Conservation (phyloP, 2,797 vertebrate species). For the Lacerta viridis region DNA sequence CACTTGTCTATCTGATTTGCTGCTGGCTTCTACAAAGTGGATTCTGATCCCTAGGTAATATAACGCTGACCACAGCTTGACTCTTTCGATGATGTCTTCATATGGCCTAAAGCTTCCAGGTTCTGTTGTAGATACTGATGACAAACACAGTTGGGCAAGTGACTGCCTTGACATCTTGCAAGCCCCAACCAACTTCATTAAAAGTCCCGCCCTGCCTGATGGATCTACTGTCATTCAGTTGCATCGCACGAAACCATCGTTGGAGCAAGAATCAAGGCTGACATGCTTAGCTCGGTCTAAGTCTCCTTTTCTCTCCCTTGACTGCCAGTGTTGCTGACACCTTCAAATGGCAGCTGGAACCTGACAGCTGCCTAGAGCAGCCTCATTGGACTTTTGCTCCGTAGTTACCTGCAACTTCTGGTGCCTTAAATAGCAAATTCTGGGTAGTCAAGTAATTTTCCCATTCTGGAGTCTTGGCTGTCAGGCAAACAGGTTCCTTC, state of each 20-base stretch:
- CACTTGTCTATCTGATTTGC: not conserved
- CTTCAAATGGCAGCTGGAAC: not conserved
- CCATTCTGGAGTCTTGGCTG: not conserved
- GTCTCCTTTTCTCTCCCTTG: not conserved
- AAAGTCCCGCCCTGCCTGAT: not conserved
- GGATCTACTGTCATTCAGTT: not conserved
- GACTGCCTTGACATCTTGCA: not conserved
- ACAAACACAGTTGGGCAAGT: not conserved
- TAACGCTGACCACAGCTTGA: not conserved
- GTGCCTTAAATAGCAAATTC: not conserved
- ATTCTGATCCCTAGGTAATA: not conserved
- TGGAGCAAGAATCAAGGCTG: not conserved
- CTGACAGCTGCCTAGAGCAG: not conserved
- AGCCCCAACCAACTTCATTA: not conserved
- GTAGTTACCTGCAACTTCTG: too few relatives aligned
- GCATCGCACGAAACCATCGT: not conserved
- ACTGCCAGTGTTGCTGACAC: too few relatives aligned
- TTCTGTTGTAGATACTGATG: not conserved
- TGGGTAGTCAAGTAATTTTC: not conserved
- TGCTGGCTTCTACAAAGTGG: not conserved
- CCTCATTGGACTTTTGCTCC: not conserved
- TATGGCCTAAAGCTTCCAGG: not conserved
- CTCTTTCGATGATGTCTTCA: not conserved
- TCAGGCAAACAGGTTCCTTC: rapidly evolving
- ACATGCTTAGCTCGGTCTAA: not conserved